A percentile compares a stretch with the other conserved stretches of the same genome.
Conservation (phyloP, 2,113 vertebrate species). For the Laticauda laticaudata region DNA sequence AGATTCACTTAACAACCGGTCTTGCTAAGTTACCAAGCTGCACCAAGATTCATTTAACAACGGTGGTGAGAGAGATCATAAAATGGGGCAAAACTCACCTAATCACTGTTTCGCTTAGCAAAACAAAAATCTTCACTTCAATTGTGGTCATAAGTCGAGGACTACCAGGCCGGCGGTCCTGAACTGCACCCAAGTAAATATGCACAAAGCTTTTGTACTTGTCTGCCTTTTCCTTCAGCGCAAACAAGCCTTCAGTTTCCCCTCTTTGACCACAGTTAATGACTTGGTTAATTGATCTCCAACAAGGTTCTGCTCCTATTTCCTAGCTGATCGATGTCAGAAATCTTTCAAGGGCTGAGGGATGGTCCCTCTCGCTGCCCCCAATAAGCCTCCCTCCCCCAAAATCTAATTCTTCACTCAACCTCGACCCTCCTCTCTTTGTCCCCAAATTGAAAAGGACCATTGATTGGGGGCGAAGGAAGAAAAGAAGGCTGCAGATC, state of each 20-base stretch:
- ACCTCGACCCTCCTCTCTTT: slow-evolving; percentile 37
- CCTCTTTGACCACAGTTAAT: slow-evolving; percentile 25
- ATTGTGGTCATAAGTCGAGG: neutral
- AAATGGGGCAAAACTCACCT: neutral
- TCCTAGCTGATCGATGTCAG: slow-evolving; percentile 52
- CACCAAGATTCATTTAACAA: neutral
- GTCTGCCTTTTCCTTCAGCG: neutral
- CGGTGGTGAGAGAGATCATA: no score
- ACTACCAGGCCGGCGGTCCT: neutral
- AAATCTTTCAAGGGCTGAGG: slow-evolving; percentile 43
- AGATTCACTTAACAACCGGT: neutral
- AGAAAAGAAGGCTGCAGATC: neutral
- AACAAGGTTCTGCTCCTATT: slow-evolving; percentile 29
- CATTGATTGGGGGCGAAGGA: slow-evolving; percentile 38
- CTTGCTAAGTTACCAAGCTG: neutral
- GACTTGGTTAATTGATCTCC: slow-evolving; percentile 55
- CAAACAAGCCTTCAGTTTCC: neutral
- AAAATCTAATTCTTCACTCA: slow-evolving; percentile 31
- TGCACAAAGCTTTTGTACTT: neutral
- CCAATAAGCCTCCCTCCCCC: neutral
- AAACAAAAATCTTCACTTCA: neutral
- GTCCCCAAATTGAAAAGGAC: slow-evolving; percentile 46
- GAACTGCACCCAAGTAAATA: neutral
- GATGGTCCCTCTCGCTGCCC: neutral
- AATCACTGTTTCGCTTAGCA: no score